Conservation (phyloP, 2,888 invertebrate species). For the Taphrorychus bicolor region DNA sequence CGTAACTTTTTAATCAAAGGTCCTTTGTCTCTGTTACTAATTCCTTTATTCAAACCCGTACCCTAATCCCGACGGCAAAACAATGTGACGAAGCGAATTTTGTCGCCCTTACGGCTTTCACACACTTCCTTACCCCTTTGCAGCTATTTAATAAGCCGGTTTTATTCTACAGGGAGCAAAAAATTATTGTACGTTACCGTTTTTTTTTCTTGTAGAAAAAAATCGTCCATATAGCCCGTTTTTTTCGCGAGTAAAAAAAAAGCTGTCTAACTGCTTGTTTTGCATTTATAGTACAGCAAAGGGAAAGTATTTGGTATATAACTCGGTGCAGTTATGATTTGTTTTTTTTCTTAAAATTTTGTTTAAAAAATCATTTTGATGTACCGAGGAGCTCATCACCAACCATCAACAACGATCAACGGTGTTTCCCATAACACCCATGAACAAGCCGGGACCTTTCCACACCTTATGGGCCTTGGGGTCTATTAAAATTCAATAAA, state of each 20-base stretch:
- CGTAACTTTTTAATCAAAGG: slow-evolving; percentile 16
- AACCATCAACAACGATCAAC: background rate
- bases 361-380: too few species aligned
- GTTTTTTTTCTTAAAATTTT: too few species aligned
- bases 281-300: background rate
- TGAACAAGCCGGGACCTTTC: background rate
- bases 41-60: slow-evolving; percentile 26
- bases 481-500: slow-evolving; percentile 41
- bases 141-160: slow-evolving; percentile 21
- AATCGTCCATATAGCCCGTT: background rate
- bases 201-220: slow-evolving; percentile 17
- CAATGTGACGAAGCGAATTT: slow-evolving; percentile 37
- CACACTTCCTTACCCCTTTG: slow-evolving; percentile 20
- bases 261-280: slow-evolving; percentile 26
- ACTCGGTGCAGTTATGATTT: too few species aligned
- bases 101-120: slow-evolving; percentile 20
- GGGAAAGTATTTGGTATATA: too few species aligned
- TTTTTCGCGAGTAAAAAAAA: slow-evolving; percentile 13
- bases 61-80: slow-evolving; percentile 25
- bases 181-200: slow-evolving; percentile 20
- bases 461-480: background rate
- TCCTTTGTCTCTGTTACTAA: slow-evolving; percentile 28
- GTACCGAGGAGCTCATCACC: too few species aligned
- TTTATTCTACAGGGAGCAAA: slow-evolving; percentile 19
- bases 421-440: background rate